phyloP scores from a whole-genome alignment of 2,113 vertebrate species.

The Oxyura jamaicensis region DNA sequence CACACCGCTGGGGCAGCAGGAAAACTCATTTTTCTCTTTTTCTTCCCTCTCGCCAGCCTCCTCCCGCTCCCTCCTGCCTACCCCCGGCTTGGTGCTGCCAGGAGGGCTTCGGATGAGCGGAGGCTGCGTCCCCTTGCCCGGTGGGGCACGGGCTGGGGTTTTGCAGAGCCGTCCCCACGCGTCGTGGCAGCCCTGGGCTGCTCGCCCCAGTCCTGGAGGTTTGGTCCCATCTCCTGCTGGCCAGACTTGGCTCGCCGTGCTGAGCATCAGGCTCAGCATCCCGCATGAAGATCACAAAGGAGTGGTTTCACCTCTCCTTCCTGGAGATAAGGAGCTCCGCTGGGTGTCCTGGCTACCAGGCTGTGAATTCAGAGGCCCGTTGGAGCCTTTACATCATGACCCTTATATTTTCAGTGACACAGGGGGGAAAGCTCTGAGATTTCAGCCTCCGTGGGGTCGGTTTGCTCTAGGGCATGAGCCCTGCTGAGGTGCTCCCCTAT shows the following conservation, averaged over 20 bases:
- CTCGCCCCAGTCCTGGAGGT: background rate
- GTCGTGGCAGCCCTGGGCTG: background rate
- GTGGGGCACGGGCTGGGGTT: accelerated
- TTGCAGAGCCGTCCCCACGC: accelerated
- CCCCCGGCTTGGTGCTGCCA: background rate
- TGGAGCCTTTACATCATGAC: background rate
- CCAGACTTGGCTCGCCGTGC: accelerated
- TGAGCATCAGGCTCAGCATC: background rate
- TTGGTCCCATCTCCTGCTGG: accelerated
- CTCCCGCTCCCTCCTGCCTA: background rate
- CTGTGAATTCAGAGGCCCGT: background rate
- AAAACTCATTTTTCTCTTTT: slow-evolving; percentile 81
- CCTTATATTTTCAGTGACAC: background rate
- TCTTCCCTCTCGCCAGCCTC: slow-evolving; percentile 7
- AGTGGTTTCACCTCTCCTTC: background rate
- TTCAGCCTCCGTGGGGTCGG: accelerated
- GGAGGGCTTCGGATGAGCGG: background rate
- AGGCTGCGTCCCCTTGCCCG: accelerated
- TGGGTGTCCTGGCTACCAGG: background rate
- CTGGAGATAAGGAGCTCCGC: background rate
- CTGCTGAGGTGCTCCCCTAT: background rate
- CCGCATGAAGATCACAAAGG: accelerated
- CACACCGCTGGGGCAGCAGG: slow-evolving; percentile 76
- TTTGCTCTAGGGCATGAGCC: background rate
- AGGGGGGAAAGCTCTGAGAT: background rate